Evolutionary conservation across 2,113 vertebrate genomes (phyloP).

Genomic region (Psilopogon haemacephalus): DNA sequence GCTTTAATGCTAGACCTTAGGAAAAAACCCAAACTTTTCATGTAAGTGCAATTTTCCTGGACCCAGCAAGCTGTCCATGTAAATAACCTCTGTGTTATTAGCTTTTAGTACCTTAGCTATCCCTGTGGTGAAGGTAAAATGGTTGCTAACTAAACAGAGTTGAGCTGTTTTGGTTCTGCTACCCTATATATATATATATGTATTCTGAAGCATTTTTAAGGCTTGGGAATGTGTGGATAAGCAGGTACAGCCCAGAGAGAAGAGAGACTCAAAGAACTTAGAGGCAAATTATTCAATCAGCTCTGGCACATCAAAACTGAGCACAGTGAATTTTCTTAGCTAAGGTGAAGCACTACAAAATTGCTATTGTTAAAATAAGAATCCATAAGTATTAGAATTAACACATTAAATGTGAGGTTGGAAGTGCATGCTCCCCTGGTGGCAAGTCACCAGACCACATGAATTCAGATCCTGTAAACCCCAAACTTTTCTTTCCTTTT

Average conservation of each 20-base stretch:
- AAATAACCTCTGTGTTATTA: constrained; percentile 11
- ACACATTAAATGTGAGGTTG: background rate
- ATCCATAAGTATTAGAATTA: background rate
- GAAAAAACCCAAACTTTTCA: constrained; percentile 39
- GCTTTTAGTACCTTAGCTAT: background rate
- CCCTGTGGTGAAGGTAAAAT: constrained; percentile 6
- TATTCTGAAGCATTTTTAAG: background rate
- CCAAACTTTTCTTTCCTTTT: background rate
- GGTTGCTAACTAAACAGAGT: background rate
- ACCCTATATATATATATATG: background rate
- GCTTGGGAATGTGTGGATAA: background rate
- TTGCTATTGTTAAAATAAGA: background rate
- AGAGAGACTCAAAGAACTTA: background rate
- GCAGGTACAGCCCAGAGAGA: background rate
- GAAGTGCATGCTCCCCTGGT: background rate
- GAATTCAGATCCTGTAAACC: background rate
- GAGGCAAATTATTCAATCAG: background rate
- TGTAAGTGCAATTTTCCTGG: background rate
- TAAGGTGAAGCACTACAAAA: background rate
- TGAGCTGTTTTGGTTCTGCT: background rate
- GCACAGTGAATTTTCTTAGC: background rate
- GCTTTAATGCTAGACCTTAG: constrained; percentile 4
- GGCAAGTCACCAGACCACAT: background rate
- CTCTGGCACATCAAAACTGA: background rate
- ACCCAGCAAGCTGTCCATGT: constrained; percentile 4